Evolutionary conservation across 2,797 vertebrate species (phyloP).

Genomic region (Eleutherodactylus coqui): DNA sequence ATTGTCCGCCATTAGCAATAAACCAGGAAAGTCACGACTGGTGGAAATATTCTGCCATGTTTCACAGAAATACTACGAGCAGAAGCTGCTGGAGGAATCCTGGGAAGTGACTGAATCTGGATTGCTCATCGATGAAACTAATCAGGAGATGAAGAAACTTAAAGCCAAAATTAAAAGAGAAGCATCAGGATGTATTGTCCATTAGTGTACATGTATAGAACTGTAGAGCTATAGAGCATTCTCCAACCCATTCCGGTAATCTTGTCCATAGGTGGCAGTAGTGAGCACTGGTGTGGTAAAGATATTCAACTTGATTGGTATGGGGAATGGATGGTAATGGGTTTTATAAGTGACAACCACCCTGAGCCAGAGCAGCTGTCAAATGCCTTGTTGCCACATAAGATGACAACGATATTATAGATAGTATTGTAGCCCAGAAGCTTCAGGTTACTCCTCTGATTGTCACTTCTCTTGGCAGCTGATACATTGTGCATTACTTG

Average conservation of each 20-base stretch:
- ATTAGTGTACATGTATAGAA: slow-evolving; percentile 71
- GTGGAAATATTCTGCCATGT: slow-evolving; percentile 76
- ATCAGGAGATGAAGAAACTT: slow-evolving; percentile 82
- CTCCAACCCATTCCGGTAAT: background rate
- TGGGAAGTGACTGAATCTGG: slow-evolving; percentile 83
- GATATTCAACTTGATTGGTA: background rate
- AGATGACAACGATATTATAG: background rate
- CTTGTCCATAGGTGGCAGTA: background rate
- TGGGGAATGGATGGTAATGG: too few relatives aligned
- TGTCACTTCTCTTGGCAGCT: background rate
- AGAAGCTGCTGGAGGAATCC: slow-evolving; percentile 77
- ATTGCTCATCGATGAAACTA: slow-evolving; percentile 78
- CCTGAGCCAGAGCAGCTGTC: background rate
- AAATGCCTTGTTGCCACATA: background rate
- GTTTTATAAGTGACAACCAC: background rate
- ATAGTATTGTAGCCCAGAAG: background rate
- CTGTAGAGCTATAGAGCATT: background rate
- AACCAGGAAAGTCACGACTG: slow-evolving; percentile 73
- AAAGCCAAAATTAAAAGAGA: slow-evolving; percentile 82
- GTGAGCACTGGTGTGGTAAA: background rate
- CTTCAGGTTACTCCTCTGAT: background rate
- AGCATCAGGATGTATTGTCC: slow-evolving; percentile 82
- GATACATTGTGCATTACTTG: background rate
- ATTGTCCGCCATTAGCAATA: slow-evolving; percentile 72
- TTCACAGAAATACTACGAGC: slow-evolving; percentile 77